Percentiles rank a stretch among this genome's conserved stretches.
phyloP scores from a whole-genome alignment of 2,113 vertebrate genomes.

The Lepus europaeus region DNA sequence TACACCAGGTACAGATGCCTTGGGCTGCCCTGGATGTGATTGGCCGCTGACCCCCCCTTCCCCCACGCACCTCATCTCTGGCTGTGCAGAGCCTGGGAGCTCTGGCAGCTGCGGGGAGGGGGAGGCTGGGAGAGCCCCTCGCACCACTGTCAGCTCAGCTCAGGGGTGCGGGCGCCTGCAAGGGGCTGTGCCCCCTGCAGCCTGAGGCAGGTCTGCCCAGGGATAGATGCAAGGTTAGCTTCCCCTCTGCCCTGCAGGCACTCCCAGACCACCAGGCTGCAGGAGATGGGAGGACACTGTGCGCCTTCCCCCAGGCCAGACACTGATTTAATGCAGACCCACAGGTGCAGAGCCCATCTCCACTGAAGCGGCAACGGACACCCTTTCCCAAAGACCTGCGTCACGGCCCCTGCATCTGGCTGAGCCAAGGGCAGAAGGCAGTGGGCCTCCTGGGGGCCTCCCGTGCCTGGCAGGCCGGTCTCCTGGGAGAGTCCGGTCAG shows the following conservation, averaged over 20 bases:
- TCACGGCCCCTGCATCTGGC: neutral
- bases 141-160: conserved; percentile 33
- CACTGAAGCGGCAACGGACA: neutral
- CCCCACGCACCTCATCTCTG: neutral
- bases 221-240: neutral
- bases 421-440: neutral
- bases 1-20: conserved; percentile 72
- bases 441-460: neutral
- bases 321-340: neutral
- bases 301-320: neutral
- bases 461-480: neutral
- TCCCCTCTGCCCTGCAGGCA: neutral
- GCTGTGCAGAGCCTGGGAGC: conserved; percentile 47
- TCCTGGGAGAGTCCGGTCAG: neutral
- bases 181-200: neutral
- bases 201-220: neutral
- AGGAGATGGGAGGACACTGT: neutral
- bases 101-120: neutral
- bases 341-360: neutral
- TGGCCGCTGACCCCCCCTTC: conserved; percentile 46
- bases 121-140: neutral
- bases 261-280: neutral
- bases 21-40: conserved; percentile 53
- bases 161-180: neutral
- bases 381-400: neutral